Evolutionary conservation across 2,113 vertebrate genomes (phyloP), one percentile per base, ranked within the genome.

Genomic region (Lipophrys pholis): DNA sequence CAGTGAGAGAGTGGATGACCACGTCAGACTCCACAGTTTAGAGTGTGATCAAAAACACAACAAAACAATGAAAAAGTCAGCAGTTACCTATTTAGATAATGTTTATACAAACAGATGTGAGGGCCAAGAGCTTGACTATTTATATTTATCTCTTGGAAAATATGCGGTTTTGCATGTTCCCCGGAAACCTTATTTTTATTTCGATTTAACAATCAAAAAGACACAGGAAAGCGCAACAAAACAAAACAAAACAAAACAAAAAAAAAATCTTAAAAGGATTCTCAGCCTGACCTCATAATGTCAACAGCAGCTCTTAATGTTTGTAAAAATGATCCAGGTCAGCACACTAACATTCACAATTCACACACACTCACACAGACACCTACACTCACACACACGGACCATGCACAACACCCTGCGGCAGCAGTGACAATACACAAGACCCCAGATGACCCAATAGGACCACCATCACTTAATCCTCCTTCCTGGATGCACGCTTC

Each of bases 241-340:
- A 15, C 11, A 64, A 48, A 0, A 9, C 41, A 21, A 42, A 77
- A 75, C 59, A 50, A 46, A 16, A 16, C n/a, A 9, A 8, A 15
- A 58, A 3, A 69, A 58, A 41, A 45, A 46, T 70, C 55, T 68
- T 70, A 46, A 64, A 74, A 85, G 61, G 62, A 6, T 50, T 78
- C 66, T 12, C 49, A 58, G 50, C 63, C 71, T 80, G 76, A 87
- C 82, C 85, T 84, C 67, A 68, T 84, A 71, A 87, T 74, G 76
- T 73, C 71, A 11, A 64, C 5, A 0, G 54, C 59, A 62, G 80
- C 80, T 88, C 76, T 76, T 87, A 89, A 90, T 86, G 81, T 83
- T 69, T 75, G 61, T 73, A 84, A 78, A 85, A 77, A 83, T 72
- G 59, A 89, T 91, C 70, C 84, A 89, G 91, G 91, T 90, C 91